Conservation (phyloP, 2,888 invertebrate genomes). For the Netelia fuscicornis region DNA sequence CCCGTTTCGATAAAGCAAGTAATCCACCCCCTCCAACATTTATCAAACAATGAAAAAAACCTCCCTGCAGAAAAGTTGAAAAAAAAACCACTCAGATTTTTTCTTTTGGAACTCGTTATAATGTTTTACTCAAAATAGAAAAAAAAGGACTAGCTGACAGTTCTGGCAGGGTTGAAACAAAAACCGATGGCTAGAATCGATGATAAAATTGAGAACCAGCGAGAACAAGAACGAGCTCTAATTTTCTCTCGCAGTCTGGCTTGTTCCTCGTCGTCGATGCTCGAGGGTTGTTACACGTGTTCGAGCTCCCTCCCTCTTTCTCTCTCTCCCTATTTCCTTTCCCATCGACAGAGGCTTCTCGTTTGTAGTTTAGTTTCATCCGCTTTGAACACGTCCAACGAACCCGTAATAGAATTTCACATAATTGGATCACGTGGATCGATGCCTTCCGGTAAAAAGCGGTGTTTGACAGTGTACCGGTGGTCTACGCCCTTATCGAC, state of each 20-base stretch:
- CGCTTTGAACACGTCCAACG: constrained; percentile 67
- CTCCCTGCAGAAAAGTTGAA: too few relatives aligned
- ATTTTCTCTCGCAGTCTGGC: background rate
- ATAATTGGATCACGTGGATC: constrained; percentile 72
- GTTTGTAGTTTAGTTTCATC: constrained; percentile 65
- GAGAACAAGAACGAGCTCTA: background rate
- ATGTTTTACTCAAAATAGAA: too few relatives aligned
- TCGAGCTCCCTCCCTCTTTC: background rate
- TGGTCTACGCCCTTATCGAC: constrained; percentile 4
- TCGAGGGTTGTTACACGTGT: constrained; percentile 40
- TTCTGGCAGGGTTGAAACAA: too few relatives aligned
- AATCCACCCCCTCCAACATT: too few relatives aligned
- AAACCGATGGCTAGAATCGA: too few relatives aligned
- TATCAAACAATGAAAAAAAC: too few relatives aligned
- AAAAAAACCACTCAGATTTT: too few relatives aligned
- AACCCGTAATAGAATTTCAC: constrained; percentile 71
- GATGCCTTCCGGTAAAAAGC: constrained; percentile 70
- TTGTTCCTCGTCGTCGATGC: background rate
- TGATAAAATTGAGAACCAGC: background rate
- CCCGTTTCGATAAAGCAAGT: too few relatives aligned
- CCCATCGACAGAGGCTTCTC: constrained; percentile 42
- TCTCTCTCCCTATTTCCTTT: background rate
- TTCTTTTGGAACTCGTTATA: too few relatives aligned
- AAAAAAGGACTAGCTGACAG: too few relatives aligned
- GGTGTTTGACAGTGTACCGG: background rate